These are phyloP conservation scores for Vanacampus margaritifer DNA, from an alignment of 2,113 vertebrate genomes.

Conservation along the genomic window DNA sequence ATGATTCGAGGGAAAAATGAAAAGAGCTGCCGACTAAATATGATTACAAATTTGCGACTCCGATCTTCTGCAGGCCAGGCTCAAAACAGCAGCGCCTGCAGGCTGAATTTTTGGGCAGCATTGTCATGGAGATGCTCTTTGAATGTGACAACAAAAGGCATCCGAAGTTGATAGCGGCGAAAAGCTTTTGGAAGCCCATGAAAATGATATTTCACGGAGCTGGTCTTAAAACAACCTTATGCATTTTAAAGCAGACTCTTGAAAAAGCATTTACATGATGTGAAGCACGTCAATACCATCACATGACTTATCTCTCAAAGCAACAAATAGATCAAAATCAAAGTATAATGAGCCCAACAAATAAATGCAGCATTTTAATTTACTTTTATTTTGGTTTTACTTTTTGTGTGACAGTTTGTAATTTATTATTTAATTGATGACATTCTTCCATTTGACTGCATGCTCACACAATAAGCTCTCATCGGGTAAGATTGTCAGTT, in stretches of 20 bases:
- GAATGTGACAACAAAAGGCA: slow-evolving; percentile 7
- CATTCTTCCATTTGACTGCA: not conserved
- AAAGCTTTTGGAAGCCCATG: not conserved
- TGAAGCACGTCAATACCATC: not conserved
- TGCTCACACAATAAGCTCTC: not conserved
- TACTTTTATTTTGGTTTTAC: not conserved
- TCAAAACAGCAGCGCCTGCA: not conserved
- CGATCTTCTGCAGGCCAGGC: not conserved
- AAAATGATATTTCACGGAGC: not conserved
- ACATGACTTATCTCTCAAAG: not conserved
- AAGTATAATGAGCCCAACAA: not conserved
- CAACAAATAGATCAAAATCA: not conserved
- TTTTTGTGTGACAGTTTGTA: not conserved
- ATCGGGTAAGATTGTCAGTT: not conserved
- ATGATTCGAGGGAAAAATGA: slow-evolving; percentile 6
- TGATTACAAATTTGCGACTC: slow-evolving; percentile 15
- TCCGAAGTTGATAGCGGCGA: not conserved
- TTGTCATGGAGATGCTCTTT: slow-evolving; percentile 5
- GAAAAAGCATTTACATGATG: not conserved
- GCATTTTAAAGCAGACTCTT: not conserved
- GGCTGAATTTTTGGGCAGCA: not conserved
- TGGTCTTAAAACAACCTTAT: not conserved
- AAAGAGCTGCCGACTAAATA: not conserved
- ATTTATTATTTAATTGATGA: not conserved
- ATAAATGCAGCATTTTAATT: not conserved